A percentile compares a stretch with the other conserved stretches of the same genome.
Conservation (phyloP, 2,113 vertebrate species). For the Corythaixoides concolor region DNA sequence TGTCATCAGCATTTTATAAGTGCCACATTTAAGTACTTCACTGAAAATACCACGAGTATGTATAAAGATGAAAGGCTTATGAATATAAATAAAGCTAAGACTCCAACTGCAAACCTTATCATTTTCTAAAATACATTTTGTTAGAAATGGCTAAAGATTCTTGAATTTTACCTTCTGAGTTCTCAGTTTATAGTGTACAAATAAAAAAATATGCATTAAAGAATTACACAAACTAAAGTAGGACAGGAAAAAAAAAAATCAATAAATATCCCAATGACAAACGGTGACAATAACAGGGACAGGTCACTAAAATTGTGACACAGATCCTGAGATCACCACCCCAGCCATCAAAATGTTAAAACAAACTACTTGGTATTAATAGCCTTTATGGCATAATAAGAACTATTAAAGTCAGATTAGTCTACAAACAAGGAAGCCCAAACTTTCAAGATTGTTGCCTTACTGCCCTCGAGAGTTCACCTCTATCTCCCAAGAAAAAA, state of each 20-base stretch:
- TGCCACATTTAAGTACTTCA: constrained; percentile 83
- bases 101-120: constrained; percentile 82
- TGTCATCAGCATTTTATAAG: constrained; percentile 85
- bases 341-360: constrained; percentile 49
- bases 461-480: constrained; percentile 82
- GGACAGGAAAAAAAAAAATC: constrained; percentile 44
- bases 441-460: constrained; percentile 80
- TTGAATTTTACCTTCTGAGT: constrained; percentile 74
- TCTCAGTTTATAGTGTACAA: constrained; percentile 67
- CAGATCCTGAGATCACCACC: constrained; percentile 33
- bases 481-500: constrained; percentile 81
- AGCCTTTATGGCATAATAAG: constrained; percentile 63
- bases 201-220: constrained; percentile 68
- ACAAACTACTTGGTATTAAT: constrained; percentile 46
- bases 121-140: constrained; percentile 80
- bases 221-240: constrained; percentile 59
- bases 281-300: constrained; percentile 42
- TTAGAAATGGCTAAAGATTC: constrained; percentile 75
- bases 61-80: constrained; percentile 86
- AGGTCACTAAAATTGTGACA: constrained; percentile 47
- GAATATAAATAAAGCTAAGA: constrained; percentile 87
- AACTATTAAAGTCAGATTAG: constrained; percentile 71
- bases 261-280: constrained; percentile 58
- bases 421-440: constrained; percentile 75
- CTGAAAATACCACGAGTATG: constrained; percentile 80